phyloP scores from a whole-genome alignment of 2,113 vertebrate species.

The Protobothrops mucrosquamatus region DNA sequence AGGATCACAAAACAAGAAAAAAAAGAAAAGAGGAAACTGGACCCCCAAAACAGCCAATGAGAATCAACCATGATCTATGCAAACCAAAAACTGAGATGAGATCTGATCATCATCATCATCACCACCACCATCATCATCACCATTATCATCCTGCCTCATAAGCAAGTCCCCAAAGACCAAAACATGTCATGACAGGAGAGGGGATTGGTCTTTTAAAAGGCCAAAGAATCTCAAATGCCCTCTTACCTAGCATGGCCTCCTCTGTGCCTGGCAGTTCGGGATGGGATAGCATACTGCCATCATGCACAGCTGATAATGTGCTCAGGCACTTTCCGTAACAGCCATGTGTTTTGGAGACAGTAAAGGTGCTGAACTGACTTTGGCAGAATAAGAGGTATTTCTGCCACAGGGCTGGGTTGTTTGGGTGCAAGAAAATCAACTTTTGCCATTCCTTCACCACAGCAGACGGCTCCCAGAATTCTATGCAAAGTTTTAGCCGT shows the following conservation, averaged over 20 bases:
- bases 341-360: constrained; percentile 81
- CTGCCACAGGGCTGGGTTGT: constrained; percentile 86
- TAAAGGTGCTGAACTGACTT: constrained; percentile 93
- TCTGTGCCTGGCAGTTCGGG: constrained; percentile 83
- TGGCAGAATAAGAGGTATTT: constrained; percentile 90
- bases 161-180: not conserved
- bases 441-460: constrained; percentile 95
- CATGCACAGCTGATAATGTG: constrained; percentile 84
- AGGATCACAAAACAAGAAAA: not conserved
- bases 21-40: not conserved
- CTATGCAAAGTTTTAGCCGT: constrained; percentile 80
- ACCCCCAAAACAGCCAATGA: not conserved
- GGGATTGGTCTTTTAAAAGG: not conserved
- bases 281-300: constrained; percentile 92
- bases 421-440: constrained; percentile 92
- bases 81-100: not conserved
- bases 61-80: not conserved
- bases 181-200: not conserved
- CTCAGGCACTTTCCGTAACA: constrained; percentile 91
- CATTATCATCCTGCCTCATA: constrained; percentile 3
- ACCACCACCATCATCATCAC: too few relatives aligned
- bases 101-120: not conserved
- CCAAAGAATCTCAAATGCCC: not conserved
- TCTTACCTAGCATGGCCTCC: constrained; percentile 87
- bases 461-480: constrained; percentile 86